Conservation (phyloP, 1,140 invertebrate genomes). For the Mamestra configurata region DNA sequence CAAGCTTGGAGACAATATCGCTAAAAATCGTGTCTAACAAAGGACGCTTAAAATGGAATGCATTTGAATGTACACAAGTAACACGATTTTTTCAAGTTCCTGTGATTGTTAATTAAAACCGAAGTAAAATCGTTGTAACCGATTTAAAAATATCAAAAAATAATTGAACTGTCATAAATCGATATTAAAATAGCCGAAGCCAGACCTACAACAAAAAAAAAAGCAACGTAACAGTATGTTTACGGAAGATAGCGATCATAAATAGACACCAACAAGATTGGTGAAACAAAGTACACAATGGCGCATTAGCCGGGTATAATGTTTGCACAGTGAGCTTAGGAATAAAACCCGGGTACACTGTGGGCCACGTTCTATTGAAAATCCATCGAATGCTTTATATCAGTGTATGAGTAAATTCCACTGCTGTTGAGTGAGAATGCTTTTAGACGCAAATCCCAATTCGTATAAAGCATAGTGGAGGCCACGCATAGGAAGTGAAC, state of each 20-base stretch:
- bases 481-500: constrained; percentile 1
- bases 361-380: constrained; percentile 32
- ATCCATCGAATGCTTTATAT: constrained; percentile 30
- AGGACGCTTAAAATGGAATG: no score
- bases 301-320: constrained; percentile 36
- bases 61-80: no score
- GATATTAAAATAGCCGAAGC: neutral
- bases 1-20: no score
- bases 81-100: no score
- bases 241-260: constrained; percentile 15
- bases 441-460: constrained; percentile 39
- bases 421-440: constrained; percentile 46
- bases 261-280: constrained; percentile 37
- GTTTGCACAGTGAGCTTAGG: constrained; percentile 39
- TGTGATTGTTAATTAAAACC: no score
- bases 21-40: no score
- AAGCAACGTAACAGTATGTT: neutral
- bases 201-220: neutral
- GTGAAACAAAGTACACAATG: constrained; percentile 32
- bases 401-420: constrained; percentile 30
- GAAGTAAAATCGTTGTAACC: no score
- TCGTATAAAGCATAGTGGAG: constrained; percentile 8
- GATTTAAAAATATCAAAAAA: no score
- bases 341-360: constrained; percentile 36
- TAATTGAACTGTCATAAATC: no score